phyloP scores from a whole-genome alignment of 2,888 invertebrate genomes.

The Celastrina argiolus region DNA sequence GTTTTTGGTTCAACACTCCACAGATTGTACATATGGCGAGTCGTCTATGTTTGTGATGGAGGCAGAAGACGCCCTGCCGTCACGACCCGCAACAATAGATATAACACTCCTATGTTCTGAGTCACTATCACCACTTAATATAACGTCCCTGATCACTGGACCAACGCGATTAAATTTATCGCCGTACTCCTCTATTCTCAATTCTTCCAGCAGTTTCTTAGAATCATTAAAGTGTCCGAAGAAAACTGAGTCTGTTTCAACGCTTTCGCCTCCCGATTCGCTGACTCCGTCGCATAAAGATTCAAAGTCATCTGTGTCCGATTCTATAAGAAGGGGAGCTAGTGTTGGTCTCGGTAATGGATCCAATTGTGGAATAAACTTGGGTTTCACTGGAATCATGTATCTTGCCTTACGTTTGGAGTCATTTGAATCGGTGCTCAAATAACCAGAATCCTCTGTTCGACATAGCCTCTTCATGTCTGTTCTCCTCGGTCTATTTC shows the following conservation, averaged over 20 bases:
- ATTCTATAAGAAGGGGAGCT: constrained; percentile 58
- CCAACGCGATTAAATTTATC: constrained; percentile 55
- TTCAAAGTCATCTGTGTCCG: constrained; percentile 86
- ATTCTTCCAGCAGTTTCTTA: constrained; percentile 61
- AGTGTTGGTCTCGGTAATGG: constrained; percentile 44
- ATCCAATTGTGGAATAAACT: constrained; percentile 44
- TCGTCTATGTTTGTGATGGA: constrained; percentile 59
- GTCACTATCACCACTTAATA: constrained; percentile 70
- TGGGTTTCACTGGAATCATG: constrained; percentile 64
- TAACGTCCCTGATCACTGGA: constrained; percentile 62
- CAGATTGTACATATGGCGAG: constrained; percentile 57
- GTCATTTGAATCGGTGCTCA: constrained; percentile 89
- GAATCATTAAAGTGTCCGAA: constrained; percentile 83
- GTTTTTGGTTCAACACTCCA: constrained; percentile 54
- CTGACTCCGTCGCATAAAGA: constrained; percentile 87
- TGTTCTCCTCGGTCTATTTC: constrained; percentile 62
- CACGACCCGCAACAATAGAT: constrained; percentile 64
- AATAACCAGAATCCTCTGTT: constrained; percentile 88
- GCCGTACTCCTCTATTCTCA: constrained; percentile 52
- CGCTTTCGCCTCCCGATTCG: constrained; percentile 91
- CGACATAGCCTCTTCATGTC: constrained; percentile 62
- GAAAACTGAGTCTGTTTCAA: constrained; percentile 91
- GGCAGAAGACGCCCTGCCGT: constrained; percentile 55
- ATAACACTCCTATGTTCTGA: constrained; percentile 72
- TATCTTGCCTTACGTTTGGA: constrained; percentile 72